Percentiles rank a stretch among this genome's conserved stretches.
These are phyloP conservation scores for Ovis aries DNA, from an alignment of 2,113 vertebrate species.

Conservation along the genomic window ARS-UI_Ramb_v3.0 NC_056065.1:42824001-42824500, in stretches of 20 bases:
- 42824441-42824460: no score
- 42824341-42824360: no score
- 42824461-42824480: no score
- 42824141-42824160: conserved; percentile 55
- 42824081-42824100: background rate
- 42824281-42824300: background rate
- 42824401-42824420: no score
- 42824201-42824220: background rate
- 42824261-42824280: background rate
- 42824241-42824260: background rate
- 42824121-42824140: background rate
- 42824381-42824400: no score
- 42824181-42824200: background rate
- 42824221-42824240: background rate
- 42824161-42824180: background rate
- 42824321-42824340: no score
- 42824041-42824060: background rate
- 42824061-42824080: background rate
- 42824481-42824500: no score
- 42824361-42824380: no score
- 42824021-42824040: conserved; percentile 68
- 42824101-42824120: background rate
- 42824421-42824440: no score
- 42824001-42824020: conserved; percentile 85
- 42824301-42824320: background rate